Evolutionary conservation across 2,113 vertebrate genomes (phyloP).

Genomic region (Progne subis): DNA sequence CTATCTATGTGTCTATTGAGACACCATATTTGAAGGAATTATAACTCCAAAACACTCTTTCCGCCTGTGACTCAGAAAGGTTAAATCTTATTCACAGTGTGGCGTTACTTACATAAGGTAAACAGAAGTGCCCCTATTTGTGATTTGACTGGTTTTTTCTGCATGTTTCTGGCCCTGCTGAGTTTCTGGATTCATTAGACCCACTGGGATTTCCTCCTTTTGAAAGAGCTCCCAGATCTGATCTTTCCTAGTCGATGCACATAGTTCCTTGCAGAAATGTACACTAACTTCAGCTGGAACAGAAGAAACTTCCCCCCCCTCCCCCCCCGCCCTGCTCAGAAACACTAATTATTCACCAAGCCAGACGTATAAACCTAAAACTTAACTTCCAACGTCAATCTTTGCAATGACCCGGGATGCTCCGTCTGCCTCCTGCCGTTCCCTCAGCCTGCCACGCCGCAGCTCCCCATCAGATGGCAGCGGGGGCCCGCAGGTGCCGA

Average conservation of each 20-base stretch:
- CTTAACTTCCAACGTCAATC: not conserved
- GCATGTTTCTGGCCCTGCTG: not conserved
- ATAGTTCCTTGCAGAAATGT: not conserved
- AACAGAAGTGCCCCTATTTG: not conserved
- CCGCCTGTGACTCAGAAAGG: not conserved
- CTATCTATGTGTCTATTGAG: not conserved
- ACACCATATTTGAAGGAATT: not conserved
- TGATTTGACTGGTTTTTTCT: not conserved
- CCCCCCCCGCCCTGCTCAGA: too few relatives aligned
- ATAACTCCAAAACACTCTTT: not conserved
- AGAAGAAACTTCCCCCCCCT: too few relatives aligned
- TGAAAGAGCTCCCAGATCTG: not conserved
- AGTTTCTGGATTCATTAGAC: not conserved
- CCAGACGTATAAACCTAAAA: not conserved
- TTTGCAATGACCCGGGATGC: not conserved
- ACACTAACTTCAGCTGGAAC: not conserved
- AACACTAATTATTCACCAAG: not conserved
- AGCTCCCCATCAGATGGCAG: slow-evolving; percentile 29
- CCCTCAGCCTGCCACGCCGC: not conserved
- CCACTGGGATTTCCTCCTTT: not conserved
- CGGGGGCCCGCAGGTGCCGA: not conserved
- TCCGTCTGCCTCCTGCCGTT: rapidly evolving
- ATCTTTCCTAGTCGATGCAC: not conserved
- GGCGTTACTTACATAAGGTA: rapidly evolving
- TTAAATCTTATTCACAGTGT: not conserved